These are phyloP conservation scores for Slavum lentiscoides DNA, from an alignment of 2,888 invertebrate species.

Conservation along the genomic window DNA sequence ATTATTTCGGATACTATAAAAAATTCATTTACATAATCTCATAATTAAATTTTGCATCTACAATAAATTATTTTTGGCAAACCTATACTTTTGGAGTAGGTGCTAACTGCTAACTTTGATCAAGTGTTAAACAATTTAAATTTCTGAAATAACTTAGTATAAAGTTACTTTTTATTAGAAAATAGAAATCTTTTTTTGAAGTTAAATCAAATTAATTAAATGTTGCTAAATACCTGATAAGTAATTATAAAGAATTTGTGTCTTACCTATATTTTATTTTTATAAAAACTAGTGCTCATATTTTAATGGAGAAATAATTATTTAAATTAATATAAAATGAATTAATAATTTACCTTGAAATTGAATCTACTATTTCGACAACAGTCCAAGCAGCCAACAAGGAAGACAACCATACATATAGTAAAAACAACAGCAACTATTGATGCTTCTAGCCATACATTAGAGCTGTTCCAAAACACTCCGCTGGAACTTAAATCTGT, in stretches of 20 bases:
- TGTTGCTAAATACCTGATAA: neutral
- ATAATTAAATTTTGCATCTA: neutral
- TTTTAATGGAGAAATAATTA: neutral
- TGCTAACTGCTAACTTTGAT: too few species aligned
- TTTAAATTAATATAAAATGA: neutral
- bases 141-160: neutral
- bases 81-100: too few species aligned
- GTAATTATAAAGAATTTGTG: neutral
- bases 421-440: constrained; percentile 43
- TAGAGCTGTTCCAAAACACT: constrained; percentile 15
- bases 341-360: constrained; percentile 44
- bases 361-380: constrained; percentile 47
- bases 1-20: too few species aligned
- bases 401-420: constrained; percentile 34
- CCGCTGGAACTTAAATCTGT: constrained; percentile 16
- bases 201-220: neutral
- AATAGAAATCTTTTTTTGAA: neutral
- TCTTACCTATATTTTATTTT: neutral
- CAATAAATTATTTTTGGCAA: neutral
- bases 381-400: constrained; percentile 48
- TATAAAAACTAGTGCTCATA: neutral
- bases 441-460: constrained; percentile 33
- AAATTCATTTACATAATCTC: neutral
- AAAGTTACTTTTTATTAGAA: neutral
- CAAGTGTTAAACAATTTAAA: neutral